phyloP scores from a whole-genome alignment of 2,797 vertebrate species.

The Cephalopachus bancanus region DNA sequence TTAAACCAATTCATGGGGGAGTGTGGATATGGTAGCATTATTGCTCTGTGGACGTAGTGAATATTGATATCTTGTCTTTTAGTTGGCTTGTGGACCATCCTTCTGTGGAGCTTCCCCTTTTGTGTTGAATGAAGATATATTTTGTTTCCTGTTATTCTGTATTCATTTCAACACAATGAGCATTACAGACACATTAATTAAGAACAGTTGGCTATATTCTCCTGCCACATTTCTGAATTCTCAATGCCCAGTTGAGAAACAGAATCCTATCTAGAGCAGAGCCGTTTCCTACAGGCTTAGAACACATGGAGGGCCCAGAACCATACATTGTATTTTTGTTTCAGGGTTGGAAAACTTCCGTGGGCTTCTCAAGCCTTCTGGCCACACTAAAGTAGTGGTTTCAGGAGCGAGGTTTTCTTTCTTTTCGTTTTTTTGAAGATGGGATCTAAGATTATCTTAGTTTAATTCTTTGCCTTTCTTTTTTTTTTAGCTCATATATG shows the following conservation, averaged over 20 bases:
- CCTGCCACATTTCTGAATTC: constrained; percentile 17
- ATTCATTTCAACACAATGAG: constrained; percentile 10
- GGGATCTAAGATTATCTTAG: neutral
- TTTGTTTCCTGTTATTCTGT: constrained; percentile 20
- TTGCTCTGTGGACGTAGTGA: neutral
- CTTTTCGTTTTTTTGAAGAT: neutral
- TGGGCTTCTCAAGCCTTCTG: neutral
- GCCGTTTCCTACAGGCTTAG: neutral
- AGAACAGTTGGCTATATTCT: neutral
- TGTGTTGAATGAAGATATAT: neutral
- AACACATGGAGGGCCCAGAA: neutral
- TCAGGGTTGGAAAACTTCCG: neutral
- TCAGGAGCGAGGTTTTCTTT: neutral
- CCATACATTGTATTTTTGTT: neutral
- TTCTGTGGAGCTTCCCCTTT: neutral
- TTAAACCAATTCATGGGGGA: neutral
- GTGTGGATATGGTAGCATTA: neutral
- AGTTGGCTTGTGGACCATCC: neutral
- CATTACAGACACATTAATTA: neutral
- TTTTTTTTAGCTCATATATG: neutral
- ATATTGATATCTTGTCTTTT: neutral
- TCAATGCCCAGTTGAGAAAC: neutral
- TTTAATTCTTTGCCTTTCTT: neutral
- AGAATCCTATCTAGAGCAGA: constrained; percentile 7
- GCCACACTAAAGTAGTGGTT: neutral